Conservation (phyloP, 2,888 invertebrate species). For the Noctua pronuba region DNA sequence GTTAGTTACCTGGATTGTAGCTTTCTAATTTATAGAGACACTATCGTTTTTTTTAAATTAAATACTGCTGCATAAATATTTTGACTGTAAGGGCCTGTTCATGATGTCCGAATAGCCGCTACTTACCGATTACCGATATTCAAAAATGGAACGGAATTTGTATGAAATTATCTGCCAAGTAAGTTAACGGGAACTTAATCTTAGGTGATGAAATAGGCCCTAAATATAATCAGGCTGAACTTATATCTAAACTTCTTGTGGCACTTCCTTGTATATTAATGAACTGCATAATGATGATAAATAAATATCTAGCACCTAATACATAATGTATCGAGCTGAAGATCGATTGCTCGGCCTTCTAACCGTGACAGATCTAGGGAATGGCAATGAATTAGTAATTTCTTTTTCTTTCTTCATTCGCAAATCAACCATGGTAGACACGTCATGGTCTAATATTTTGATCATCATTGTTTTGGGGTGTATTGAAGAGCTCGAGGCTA, state of each 20-base stretch:
- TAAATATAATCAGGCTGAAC: background rate
- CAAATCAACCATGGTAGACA: constrained; percentile 3
- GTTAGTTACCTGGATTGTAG: too few species aligned
- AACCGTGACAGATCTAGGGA: background rate
- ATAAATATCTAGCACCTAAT: constrained; percentile 6
- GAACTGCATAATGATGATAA: background rate
- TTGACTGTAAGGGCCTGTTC: too few species aligned
- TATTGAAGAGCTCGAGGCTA: background rate
- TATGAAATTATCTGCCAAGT: too few species aligned
- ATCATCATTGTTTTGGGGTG: background rate
- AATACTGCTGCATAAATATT: too few species aligned
- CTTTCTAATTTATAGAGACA: too few species aligned
- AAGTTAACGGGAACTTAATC: too few species aligned
- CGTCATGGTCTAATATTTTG: background rate
- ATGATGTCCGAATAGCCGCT: too few species aligned
- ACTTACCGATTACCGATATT: too few species aligned
- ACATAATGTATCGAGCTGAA: background rate
- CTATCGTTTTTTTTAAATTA: too few species aligned
- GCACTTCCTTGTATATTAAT: background rate
- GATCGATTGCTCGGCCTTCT: constrained; percentile 6
- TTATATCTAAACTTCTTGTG: background rate
- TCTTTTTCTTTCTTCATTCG: background rate
- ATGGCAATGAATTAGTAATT: constrained; percentile 30
- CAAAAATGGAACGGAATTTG: too few species aligned
- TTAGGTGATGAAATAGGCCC: too few species aligned